Conservation (phyloP, 2,888 invertebrate species). For the Acronicta psi region DNA sequence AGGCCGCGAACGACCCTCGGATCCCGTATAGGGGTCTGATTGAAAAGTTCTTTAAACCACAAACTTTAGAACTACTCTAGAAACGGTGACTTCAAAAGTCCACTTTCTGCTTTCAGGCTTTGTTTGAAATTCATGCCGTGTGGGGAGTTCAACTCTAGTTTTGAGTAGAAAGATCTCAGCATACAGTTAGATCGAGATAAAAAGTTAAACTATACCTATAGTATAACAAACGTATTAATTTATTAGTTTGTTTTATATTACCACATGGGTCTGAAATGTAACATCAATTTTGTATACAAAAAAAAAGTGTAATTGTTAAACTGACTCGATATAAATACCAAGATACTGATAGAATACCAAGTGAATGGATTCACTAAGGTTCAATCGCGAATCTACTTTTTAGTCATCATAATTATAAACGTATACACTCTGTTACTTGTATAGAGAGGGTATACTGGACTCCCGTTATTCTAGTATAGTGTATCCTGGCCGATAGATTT, state of each 20-base stretch:
- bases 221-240: background rate
- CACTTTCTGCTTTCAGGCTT: slow-evolving; percentile 47
- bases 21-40: slow-evolving; percentile 79
- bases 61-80: slow-evolving; percentile 65
- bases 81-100: slow-evolving; percentile 53
- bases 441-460: no score
- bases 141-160: slow-evolving; percentile 32
- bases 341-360: no score
- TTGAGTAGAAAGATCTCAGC: slow-evolving; percentile 27
- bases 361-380: no score
- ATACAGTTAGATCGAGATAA: slow-evolving; percentile 15
- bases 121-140: slow-evolving; percentile 52
- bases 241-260: background rate
- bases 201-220: slow-evolving; percentile 2
- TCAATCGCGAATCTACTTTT: no score
- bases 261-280: no score
- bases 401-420: no score
- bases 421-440: no score
- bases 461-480: no score
- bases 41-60: slow-evolving; percentile 79
- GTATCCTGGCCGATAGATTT: no score
- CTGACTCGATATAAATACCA: no score
- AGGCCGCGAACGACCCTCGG: slow-evolving; percentile 62
- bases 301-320: no score
- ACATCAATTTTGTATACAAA: no score